Conservation (phyloP, 2,888 invertebrate genomes). For the Sarcophaga caerulescens region DNA sequence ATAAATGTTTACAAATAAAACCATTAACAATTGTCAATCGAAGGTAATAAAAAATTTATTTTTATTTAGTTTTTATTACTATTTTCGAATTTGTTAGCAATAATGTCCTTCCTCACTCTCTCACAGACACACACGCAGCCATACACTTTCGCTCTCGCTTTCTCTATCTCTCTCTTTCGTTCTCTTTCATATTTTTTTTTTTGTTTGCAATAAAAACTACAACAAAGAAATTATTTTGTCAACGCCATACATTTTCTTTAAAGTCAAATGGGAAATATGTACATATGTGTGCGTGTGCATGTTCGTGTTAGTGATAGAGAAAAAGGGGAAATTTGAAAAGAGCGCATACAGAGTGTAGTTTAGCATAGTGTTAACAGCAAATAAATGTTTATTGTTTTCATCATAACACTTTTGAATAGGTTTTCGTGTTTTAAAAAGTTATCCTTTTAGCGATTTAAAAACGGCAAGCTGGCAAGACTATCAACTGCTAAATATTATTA, state of each 20-base stretch:
- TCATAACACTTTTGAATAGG: too few relatives aligned
- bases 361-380: too few relatives aligned
- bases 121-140: neutral
- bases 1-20: conserved; percentile 22
- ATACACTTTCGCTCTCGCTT: neutral
- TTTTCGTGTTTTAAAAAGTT: too few relatives aligned
- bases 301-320: neutral
- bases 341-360: too few relatives aligned
- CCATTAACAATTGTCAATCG: conserved; percentile 66
- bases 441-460: too few relatives aligned
- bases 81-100: neutral
- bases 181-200: neutral
- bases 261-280: neutral
- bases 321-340: too few relatives aligned
- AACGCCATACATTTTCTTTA: conserved; percentile 58
- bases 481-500: too few relatives aligned
- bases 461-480: too few relatives aligned
- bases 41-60: conserved; percentile 60
- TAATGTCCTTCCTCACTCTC: too few relatives aligned
- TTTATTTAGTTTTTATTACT: conserved; percentile 46
- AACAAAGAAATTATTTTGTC: conserved; percentile 69
- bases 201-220: conserved; percentile 55
- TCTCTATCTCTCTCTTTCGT: neutral
- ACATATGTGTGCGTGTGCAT: neutral
- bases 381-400: too few relatives aligned